These are phyloP conservation scores for Heliconius himera DNA, from an alignment of 1,140 invertebrate species.

Conservation along the genomic window DNA sequence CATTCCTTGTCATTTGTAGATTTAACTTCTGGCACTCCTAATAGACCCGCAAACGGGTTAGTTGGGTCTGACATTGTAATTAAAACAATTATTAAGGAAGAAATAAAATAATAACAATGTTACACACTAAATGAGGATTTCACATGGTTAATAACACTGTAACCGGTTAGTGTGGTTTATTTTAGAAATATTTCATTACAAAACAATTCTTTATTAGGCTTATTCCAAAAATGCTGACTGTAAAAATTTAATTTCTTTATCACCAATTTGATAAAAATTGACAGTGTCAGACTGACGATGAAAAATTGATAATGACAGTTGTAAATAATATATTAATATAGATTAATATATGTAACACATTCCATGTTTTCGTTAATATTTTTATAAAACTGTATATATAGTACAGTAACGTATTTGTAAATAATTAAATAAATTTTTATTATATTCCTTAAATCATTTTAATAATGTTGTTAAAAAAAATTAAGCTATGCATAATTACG, in stretches of 20 bases:
- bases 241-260: constrained; percentile 49
- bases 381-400: background rate
- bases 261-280: constrained; percentile 48
- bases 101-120: constrained; percentile 34
- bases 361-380: background rate
- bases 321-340: background rate
- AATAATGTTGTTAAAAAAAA: too few relatives aligned
- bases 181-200: background rate
- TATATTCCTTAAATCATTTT: too few relatives aligned
- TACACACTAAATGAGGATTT: constrained; percentile 24
- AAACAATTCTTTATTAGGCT: background rate
- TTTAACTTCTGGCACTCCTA: constrained; percentile 59
- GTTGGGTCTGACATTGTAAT: constrained; percentile 68
- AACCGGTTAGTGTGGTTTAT: constrained; percentile 11
- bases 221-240: constrained; percentile 48
- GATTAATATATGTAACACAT: background rate
- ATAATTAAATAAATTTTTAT: too few relatives aligned
- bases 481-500: too few relatives aligned
- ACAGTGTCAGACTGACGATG: constrained; percentile 27
- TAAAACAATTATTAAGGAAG: constrained; percentile 20
- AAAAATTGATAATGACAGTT: constrained; percentile 23
- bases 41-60: constrained; percentile 74
- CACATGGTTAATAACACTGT: constrained; percentile 25
- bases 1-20: constrained; percentile 46
- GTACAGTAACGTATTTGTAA: too few relatives aligned